Conservation (phyloP, 1,140 invertebrate species). For the Zaprionus ghesquierei region DNA sequence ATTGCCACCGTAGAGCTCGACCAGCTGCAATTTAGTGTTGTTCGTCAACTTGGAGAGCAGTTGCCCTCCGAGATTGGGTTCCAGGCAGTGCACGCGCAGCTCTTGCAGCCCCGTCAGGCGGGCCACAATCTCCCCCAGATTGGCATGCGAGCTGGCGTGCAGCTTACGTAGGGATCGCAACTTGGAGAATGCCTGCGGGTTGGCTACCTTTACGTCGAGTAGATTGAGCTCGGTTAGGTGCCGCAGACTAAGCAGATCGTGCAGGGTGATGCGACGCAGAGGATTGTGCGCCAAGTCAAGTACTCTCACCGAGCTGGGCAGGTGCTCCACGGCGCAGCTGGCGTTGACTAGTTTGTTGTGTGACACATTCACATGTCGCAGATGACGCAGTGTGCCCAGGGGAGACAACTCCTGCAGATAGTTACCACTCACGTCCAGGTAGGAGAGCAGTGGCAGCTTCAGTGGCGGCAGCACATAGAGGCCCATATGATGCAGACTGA, state of each 20-base stretch:
- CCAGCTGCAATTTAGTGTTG: constrained; percentile 88
- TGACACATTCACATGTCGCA: constrained; percentile 86
- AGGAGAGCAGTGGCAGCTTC: constrained; percentile 87
- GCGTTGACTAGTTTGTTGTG: constrained; percentile 85
- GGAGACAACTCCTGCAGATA: constrained; percentile 76
- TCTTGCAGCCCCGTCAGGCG: constrained; percentile 84
- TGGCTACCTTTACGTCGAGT: constrained; percentile 74
- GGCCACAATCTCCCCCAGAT: constrained; percentile 78
- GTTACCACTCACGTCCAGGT: constrained; percentile 82
- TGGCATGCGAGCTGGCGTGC: constrained; percentile 65
- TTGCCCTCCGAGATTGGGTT: constrained; percentile 88
- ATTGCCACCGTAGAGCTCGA: constrained; percentile 90
- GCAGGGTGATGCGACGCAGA: constrained; percentile 67
- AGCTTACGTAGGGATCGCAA: constrained; percentile 83
- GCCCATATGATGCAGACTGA: constrained; percentile 89
- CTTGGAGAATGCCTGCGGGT: constrained; percentile 79
- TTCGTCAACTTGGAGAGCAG: constrained; percentile 87
- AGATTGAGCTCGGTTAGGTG: constrained; percentile 75
- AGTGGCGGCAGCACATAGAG: constrained; percentile 89
- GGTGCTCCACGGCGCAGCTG: constrained; percentile 75
- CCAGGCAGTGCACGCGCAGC: constrained; percentile 88
- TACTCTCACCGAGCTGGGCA: constrained; percentile 69
- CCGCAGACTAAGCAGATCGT: constrained; percentile 69
- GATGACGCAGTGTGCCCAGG: constrained; percentile 84
- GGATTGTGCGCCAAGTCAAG: constrained; percentile 80